Base-by-base conservation (phyloP, 2,888 invertebrate genomes). In the Ligdia adustata region DNA sequence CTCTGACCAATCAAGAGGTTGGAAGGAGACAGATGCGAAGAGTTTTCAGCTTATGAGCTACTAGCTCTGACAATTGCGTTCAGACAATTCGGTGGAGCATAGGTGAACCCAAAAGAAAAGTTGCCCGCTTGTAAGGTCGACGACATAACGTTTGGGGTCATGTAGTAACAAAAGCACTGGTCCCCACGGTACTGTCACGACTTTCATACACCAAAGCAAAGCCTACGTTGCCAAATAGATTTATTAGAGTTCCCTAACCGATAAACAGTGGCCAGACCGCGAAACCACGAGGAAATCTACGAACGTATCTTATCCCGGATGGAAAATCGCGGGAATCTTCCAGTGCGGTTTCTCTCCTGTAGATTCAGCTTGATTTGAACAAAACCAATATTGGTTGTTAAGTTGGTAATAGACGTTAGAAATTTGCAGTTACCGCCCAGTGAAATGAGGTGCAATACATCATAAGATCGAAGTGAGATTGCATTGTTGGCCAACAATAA, bases 251-350 rank as follows among this genome's bases (percentile, higher is more conserved):
- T 79, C 74, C 72, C 59, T 62, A 69, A 64, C 71, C 75, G 84
- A 88, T 88, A 88, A 86, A 80, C 76, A 76, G 77, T 71, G 78
- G 78, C 65, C 64, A 76, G 78, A 85, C 88, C 87, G 79, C 84
- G 75, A 85, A 88, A 84, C 86, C 79, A 72, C 83, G 69, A 78
- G 83, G 76, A 82, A 85, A 88, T 87, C 84, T 82, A 77, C 65
- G 71, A 75, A 68, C 69, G 62, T 62, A 86, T 85, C 87, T 87
- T 81, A 89, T 88, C 86, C 81, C 63, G 66, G 68, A 70, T 69
- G 66, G 75, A 73, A 79, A 82, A 86, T 84, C 88, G 74, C 69
- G 75, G 78, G 84, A 82, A 87, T 85, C 83, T 77, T 49, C 54
- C 65, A 50, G 61, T 84, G 87, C 69, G 87, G 87, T 87, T 85